Base-by-base conservation (phyloP, 2,888 invertebrate species). In the Orchesella flavescens region DNA sequence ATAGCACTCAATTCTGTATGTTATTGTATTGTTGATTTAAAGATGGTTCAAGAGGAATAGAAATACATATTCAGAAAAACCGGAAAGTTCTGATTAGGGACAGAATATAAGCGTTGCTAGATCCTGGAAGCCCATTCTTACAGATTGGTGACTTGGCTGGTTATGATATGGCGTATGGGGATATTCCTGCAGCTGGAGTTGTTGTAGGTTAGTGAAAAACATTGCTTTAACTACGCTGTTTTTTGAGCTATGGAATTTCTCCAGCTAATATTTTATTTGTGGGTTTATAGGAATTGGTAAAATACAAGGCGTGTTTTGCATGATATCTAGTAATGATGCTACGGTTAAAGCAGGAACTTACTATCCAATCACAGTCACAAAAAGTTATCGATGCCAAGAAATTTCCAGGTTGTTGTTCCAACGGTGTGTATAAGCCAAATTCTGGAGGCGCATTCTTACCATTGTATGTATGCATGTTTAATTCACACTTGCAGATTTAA, bases 381-480 rank as follows among this genome's bases (percentile, higher is more conserved):
- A 92, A 86, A 90, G 90, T 72, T 88, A 91, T 10, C 84, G 91
- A 79, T 89, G 89, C 10, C 91, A 91, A 83, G 90, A 91, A 85
- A 90, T 91, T 44, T 90, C 90, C 2, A 87, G 88, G 69, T 89
- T 89, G 75, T 90, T 91, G 83, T n/a, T n/a, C n/a, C n/a, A n/a
- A n/a, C n/a, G n/a, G n/a, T 65, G 89, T 92, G 49, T 90, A 90
- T 87, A 87, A 91, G 15, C 90, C 91, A 2, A 92, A 92, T 86
- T 90, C 90, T 71, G 92, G 91, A 21, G 92, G 92, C 17, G 92
- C 91, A 1, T 92, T 91, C 87, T 89, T 92, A 17, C 91, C 91
- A 15, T 85, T 91, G 59, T 92, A 92, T 89, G 91, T 91, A 21
- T n/a, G n/a, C n/a, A n/a, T n/a, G n/a, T n/a, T n/a, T n/a, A n/a